Percentiles rank a stretch among this genome's conserved stretches.
Evolutionary conservation across 2,113 vertebrate genomes (phyloP).

Genomic region (Tyto alba): DNA sequence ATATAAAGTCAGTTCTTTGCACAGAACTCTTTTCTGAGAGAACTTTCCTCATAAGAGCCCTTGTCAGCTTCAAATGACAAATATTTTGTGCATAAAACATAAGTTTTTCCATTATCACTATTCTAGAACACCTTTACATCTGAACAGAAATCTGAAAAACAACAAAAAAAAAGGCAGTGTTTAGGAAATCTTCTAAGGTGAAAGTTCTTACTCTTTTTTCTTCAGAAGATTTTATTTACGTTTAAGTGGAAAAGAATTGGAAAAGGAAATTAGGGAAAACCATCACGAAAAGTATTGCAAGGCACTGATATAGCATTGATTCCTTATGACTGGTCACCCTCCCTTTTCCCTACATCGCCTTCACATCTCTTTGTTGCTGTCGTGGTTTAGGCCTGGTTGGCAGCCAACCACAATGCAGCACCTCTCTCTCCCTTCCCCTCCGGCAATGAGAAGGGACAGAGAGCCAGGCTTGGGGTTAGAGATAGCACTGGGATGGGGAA

Average conservation of each 20-base stretch:
- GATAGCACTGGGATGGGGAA: no score
- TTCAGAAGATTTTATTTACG: neutral
- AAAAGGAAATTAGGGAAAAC: neutral
- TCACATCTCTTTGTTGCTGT: neutral
- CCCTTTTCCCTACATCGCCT: neutral
- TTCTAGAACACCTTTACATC: neutral
- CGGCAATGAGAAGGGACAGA: no score
- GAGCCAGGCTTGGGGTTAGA: no score
- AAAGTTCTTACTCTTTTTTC: neutral
- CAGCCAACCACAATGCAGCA: no score
- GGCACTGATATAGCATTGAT: neutral
- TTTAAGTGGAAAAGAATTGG: neutral
- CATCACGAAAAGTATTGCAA: neutral
- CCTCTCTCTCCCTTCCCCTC: no score
- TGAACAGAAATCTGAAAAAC: neutral
- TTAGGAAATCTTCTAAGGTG: neutral
- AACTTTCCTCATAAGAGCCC: neutral
- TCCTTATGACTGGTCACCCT: neutral
- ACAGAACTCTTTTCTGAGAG: neutral
- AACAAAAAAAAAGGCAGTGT: neutral
- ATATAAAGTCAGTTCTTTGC: neutral
- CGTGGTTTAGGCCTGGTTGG: no score
- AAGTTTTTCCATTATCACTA: neutral
- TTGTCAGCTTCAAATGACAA: neutral
- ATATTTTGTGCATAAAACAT: conserved; percentile 10